These are phyloP conservation scores for Hyles euphorbiae DNA, from an alignment of 1,140 invertebrate genomes.

Conservation along the genomic window DNA sequence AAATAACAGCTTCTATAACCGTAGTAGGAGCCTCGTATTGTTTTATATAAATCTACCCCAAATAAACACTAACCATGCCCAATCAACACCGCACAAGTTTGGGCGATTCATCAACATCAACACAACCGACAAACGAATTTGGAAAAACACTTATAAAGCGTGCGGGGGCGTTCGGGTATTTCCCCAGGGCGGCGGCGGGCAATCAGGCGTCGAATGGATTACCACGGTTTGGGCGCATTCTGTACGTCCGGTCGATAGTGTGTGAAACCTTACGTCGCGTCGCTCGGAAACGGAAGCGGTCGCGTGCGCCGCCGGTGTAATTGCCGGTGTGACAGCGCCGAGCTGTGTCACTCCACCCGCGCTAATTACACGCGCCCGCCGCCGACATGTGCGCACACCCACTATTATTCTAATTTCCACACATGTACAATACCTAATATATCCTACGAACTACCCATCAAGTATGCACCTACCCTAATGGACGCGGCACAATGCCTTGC, in stretches of 20 bases:
- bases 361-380: constrained; percentile 39
- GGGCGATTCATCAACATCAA: no score
- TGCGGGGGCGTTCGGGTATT: constrained; percentile 5
- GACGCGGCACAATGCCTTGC: background rate
- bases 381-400: constrained; percentile 10
- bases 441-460: no score
- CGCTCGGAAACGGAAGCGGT: constrained; percentile 67
- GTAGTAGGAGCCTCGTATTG: no score
- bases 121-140: no score
- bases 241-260: constrained; percentile 4
- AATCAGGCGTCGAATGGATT: constrained; percentile 10
- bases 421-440: background rate
- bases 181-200: constrained; percentile 11
- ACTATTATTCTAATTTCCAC: background rate
- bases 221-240: constrained; percentile 1
- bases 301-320: constrained; percentile 46
- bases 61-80: no score
- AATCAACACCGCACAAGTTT: no score
- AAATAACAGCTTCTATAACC: no score
- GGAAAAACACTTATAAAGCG: no score
- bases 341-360: constrained; percentile 27
- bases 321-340: constrained; percentile 54
- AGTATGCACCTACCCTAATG: no score
- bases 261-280: constrained; percentile 45
- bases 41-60: no score